These are phyloP conservation scores for Drosophila neocordata DNA, from an alignment of 1,140 invertebrate genomes.

Conservation along the genomic window DNA sequence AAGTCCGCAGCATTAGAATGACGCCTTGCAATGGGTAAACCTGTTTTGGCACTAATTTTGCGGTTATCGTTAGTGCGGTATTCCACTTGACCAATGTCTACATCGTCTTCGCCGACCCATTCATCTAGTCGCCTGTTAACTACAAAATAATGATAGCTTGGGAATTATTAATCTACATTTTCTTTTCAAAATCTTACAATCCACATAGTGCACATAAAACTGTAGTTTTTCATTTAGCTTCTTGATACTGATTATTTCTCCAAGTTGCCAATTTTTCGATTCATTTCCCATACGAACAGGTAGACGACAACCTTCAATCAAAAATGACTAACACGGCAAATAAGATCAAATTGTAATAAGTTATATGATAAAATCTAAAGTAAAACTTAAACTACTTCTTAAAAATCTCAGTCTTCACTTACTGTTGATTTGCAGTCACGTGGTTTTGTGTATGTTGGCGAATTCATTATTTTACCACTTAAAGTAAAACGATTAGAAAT, in stretches of 20 bases:
- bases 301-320: constrained; percentile 96
- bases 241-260: constrained; percentile 97
- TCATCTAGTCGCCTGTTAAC: constrained; percentile 99
- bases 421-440: not conserved
- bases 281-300: constrained; percentile 94
- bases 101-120: constrained; percentile 96
- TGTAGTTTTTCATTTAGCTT: constrained; percentile 88
- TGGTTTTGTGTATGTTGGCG: not conserved
- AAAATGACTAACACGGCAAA: not conserved
- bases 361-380: no score
- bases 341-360: not conserved
- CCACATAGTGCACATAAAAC: constrained; percentile 98
- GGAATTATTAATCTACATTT: no score
- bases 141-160: no score
- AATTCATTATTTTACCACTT: not conserved
- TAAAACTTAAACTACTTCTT: not conserved
- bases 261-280: constrained; percentile 96
- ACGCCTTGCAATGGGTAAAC: constrained; percentile 90
- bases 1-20: constrained; percentile 45
- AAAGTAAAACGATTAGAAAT: no score
- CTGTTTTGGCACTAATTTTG: constrained; percentile 85
- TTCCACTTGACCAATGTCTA: constrained; percentile 96
- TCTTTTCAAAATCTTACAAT: constrained; percentile 95
- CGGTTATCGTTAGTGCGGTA: constrained; percentile 92
- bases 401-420: not conserved